Evolutionary conservation across 2,888 invertebrate genomes (phyloP), one percentile per base, ranked within the genome.

Genomic region (Yponomeuta evonymella): DNA sequence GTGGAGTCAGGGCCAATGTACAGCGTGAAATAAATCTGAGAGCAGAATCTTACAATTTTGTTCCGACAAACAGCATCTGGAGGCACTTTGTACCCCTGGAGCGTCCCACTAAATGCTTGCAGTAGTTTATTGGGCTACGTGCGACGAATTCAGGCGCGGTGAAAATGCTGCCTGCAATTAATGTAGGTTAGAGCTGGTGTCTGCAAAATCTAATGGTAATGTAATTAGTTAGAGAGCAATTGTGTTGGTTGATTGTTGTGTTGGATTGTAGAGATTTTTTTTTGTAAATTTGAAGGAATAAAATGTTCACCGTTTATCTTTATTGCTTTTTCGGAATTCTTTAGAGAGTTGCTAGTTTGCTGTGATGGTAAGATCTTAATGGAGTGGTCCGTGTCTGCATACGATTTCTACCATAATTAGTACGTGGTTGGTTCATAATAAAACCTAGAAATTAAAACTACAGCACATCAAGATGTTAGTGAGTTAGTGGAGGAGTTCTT

Each of bases 121-220:
- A 83, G 83, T 86, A 87, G 88, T 88, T 89, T 88, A 89, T 86
- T 84, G 85, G 77, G 75, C 78, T 74, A 88, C 89, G 89, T 89
- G 89, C 84, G 80, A 72, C 66, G 89, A 88, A 86, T 89, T 76
- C 78, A 81, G 79, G 79, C 79, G 72, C 75, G 77, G 74, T 74
- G 82, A 81, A 85, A 85, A 83, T 84, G 81, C 72, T 71, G 72
- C 75, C 73, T 73, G 74, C 74, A 73, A 71, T 72, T 70, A 70
- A 73, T 72, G 73, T 72, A 73, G 72, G 70, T 66, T 70, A 36
- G 66, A 63, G 48, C 69, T 66, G 36, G 11, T 23, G 76, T 79
- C 79, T 83, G 82, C 82, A 81, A 83, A 87, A 83, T 86, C 84
- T 76, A 86, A 88, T 85, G 86, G 82, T 85, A 86, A 87, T 88